Evolutionary conservation across 2,797 vertebrate genomes (phyloP).

Genomic region (Clamator glandarius): DNA sequence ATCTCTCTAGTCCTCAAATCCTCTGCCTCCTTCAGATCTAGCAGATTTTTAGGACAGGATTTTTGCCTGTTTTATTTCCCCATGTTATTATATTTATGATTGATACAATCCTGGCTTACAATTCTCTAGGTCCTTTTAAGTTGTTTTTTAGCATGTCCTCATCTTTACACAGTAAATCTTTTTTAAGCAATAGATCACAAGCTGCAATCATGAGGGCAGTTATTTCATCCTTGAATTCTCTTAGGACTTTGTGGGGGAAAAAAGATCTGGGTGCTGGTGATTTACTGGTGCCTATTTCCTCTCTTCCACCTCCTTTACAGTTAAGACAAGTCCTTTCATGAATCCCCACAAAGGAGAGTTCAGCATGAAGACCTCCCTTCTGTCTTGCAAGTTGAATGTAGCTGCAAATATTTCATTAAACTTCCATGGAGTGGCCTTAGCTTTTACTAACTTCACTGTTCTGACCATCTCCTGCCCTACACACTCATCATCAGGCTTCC

Average conservation of each 20-base stretch:
- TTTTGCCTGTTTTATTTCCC: neutral
- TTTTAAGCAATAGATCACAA: neutral
- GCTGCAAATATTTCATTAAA: neutral
- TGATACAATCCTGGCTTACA: neutral
- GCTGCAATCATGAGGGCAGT: neutral
- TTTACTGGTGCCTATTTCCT: neutral
- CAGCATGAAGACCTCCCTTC: neutral
- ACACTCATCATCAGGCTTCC: neutral
- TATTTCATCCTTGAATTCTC: neutral
- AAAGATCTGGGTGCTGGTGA: neutral
- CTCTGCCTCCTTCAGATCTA: neutral
- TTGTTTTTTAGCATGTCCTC: neutral
- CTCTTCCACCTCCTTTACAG: neutral
- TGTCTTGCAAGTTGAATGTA: neutral
- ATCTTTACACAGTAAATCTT: neutral
- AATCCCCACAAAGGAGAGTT: neutral
- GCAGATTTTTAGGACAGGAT: neutral
- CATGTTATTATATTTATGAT: neutral
- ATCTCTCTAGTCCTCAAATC: neutral
- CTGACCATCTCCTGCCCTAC: neutral
- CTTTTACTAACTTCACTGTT: neutral
- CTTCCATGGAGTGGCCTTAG: neutral
- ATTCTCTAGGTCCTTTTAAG: neutral
- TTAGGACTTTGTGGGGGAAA: rapidly evolving
- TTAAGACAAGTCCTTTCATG: neutral